These are phyloP conservation scores for Gastracanthus pulcherrimus DNA, from an alignment of 2,888 invertebrate genomes.

Conservation along the genomic window DNA sequence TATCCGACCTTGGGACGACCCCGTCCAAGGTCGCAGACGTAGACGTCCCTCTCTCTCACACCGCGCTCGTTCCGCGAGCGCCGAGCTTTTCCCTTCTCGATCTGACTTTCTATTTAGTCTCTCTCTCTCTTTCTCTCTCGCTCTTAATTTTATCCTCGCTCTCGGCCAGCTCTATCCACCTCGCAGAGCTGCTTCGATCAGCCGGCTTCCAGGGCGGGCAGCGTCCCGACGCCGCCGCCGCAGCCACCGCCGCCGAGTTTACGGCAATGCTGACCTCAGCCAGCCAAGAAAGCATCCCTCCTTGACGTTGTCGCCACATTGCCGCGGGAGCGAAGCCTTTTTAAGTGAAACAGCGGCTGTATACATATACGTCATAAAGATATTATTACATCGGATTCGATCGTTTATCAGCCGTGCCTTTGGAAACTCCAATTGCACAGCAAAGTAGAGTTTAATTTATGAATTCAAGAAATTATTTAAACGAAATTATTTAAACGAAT, in stretches of 20 bases:
- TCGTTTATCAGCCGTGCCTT: no score
- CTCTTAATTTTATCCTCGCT: conserved; percentile 20
- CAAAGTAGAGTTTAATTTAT: no score
- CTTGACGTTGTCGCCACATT: not conserved
- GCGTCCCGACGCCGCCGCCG: conserved; percentile 43
- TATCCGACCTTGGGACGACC: conserved; percentile 70
- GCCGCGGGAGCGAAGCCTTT: not conserved
- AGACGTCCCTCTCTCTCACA: conserved; percentile 64
- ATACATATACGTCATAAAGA: no score
- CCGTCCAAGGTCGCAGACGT: conserved; percentile 71
- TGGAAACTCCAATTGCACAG: no score
- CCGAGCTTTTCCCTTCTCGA: conserved; percentile 40
- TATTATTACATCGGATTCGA: no score
- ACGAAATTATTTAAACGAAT: no score
- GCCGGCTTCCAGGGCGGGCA: no score
- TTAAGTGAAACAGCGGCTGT: not conserved
- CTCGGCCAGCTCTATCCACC: not conserved
- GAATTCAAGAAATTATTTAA: no score
- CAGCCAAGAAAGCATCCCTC: not conserved
- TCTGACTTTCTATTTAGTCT: conserved; percentile 42
- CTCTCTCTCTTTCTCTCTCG: conserved; percentile 37
- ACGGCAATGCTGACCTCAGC: conserved; percentile 28
- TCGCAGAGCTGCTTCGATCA: not conserved
- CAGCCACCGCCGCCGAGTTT: conserved; percentile 2
- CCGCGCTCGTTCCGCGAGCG: conserved; percentile 38